Conservation (phyloP, 2,888 invertebrate genomes). For the Acronicta leporina region DNA sequence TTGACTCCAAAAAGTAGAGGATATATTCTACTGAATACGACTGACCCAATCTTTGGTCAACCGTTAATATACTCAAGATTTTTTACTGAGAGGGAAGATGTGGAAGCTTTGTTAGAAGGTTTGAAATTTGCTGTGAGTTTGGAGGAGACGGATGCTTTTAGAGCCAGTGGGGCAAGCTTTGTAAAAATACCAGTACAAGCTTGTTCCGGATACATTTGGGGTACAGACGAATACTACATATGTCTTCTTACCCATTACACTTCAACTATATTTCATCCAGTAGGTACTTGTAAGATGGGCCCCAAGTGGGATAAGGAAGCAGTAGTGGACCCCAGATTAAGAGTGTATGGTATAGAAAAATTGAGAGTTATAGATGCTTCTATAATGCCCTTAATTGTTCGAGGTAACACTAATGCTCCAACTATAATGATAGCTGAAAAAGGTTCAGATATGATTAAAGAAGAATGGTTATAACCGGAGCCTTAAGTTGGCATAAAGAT, state of each 20-base stretch:
- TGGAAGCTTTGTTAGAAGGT: conserved; percentile 90
- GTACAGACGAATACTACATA: conserved; percentile 91
- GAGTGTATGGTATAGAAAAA: conserved; percentile 90
- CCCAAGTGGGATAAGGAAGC: conserved; percentile 89
- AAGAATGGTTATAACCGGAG: conserved; percentile 75
- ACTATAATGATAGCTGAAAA: conserved; percentile 96
- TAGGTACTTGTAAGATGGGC: conserved; percentile 92
- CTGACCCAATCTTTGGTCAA: conserved; percentile 92
- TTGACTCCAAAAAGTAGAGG: conserved; percentile 91
- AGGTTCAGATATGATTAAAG: conserved; percentile 93
- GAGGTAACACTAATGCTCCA: conserved; percentile 95
- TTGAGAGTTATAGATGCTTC: conserved; percentile 92
- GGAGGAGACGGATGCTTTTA: conserved; percentile 89
- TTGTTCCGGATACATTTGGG: conserved; percentile 88
- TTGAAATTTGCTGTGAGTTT: conserved; percentile 89
- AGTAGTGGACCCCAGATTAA: conserved; percentile 91
- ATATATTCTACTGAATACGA: conserved; percentile 89
- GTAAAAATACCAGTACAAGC: conserved; percentile 89
- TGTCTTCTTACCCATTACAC: conserved; percentile 91
- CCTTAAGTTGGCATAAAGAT: neutral
- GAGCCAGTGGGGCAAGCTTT: conserved; percentile 86
- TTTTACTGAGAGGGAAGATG: conserved; percentile 90
- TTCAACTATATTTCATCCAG: conserved; percentile 91
- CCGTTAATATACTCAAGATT: conserved; percentile 93
- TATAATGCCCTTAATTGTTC: conserved; percentile 90